Evolutionary conservation across 2,888 invertebrate genomes (phyloP).

Genomic region (Crossocerus cetratus): DNA sequence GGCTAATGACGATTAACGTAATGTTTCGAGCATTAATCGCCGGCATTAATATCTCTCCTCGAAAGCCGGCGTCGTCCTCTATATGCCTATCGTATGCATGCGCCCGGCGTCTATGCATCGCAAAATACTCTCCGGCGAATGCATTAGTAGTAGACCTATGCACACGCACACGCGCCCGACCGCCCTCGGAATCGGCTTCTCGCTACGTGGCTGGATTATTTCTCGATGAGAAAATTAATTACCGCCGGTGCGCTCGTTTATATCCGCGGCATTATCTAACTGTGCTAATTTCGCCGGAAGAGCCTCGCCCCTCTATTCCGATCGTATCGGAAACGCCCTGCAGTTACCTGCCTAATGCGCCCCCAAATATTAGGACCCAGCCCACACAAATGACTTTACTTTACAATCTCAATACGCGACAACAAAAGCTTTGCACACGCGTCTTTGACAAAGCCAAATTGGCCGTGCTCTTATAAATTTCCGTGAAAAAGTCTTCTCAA

Average conservation of each 20-base stretch:
- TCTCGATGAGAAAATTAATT: conserved; percentile 46
- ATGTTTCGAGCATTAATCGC: conserved; percentile 60
- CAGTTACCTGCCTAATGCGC: too few relatives aligned
- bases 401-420: too few relatives aligned
- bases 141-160: conserved; percentile 19
- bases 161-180: not conserved
- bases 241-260: conserved; percentile 5
- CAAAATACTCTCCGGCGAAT: conserved; percentile 8
- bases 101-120: conserved; percentile 6
- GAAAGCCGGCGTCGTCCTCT: not conserved
- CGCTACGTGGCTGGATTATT: conserved; percentile 30
- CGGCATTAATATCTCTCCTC: conserved; percentile 46
- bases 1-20: conserved; percentile 64
- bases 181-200: conserved; percentile 34
- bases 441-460: too few relatives aligned
- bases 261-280: conserved; percentile 12
- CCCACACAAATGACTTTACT: too few relatives aligned
- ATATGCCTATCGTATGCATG: conserved; percentile 26
- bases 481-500: too few relatives aligned
- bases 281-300: conserved; percentile 1
- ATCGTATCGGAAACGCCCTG: not conserved
- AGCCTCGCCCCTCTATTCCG: not conserved
- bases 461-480: too few relatives aligned
- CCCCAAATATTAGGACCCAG: too few relatives aligned
- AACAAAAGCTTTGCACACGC: too few relatives aligned